Evolutionary conservation across 2,797 vertebrate species (phyloP), one percentile per base, ranked within the genome.

Genomic region (Spea hammondii): DNA sequence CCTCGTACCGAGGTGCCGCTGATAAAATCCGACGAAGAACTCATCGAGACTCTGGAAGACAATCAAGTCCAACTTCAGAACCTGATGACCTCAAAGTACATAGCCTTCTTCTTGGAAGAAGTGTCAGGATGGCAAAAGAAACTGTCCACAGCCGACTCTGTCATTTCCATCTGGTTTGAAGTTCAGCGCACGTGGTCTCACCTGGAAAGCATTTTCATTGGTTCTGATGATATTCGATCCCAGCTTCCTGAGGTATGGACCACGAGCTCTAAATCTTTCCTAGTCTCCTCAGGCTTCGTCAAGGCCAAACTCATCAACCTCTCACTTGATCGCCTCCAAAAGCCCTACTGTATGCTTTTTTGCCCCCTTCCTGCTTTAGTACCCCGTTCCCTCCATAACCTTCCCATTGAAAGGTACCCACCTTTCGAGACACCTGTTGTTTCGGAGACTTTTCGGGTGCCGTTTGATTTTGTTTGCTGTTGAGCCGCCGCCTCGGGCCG

Each of bases 61-160:
- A 97, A 97, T 89, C 98, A 99, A 83, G 96, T 99, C 60, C 96
- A 98, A 82, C 92, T 99, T 78, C 97, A 99, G 88, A 94, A 92
- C 72, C 88, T 97, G 67, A 94, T 97, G 92, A 91, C 91, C 0
- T 96, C 95, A 76, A 97, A 95, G 83, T 89, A 94, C 59, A 90
- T 98, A 0, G 88, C 93, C 8, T 94, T 95, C 85, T 98, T 99
- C 88, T 84, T 97, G 87, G 95, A 97, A 13, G 95, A 98, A 12
- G 95, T 98, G 4, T 96, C 95, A 0, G 86, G 85, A 0, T 99
- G 97, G 98, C 97, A 98, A 86, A 94, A 86, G 84, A 94, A 91
- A 81, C 91, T 99, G 54, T 95, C 94, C 10, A 92, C 89, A 0
- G 86, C 90, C 0, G 96, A 99, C 47, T 91, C 93, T 0, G 89